phyloP scores from a whole-genome alignment of 2,113 vertebrate genomes.

The Alexandromys fortis region DNA sequence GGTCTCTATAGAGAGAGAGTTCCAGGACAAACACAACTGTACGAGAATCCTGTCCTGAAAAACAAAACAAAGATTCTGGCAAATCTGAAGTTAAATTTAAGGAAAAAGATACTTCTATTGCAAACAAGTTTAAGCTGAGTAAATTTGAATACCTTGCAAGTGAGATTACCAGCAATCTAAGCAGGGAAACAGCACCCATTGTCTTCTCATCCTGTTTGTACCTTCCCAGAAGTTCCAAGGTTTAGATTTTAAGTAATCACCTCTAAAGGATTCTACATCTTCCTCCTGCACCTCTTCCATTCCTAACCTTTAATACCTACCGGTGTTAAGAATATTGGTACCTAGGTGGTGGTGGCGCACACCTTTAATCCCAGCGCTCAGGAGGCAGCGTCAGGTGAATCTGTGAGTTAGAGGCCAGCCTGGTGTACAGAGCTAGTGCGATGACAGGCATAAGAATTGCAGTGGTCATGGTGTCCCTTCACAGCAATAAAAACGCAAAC shows the following conservation, averaged over 20 bases:
- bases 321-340: background rate
- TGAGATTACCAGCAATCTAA: background rate
- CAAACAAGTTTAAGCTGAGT: background rate
- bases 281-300: background rate
- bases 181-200: background rate
- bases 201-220: background rate
- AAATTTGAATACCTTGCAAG: constrained; percentile 2
- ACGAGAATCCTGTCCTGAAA: background rate
- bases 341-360: background rate
- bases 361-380: too few species aligned
- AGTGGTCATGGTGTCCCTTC: background rate
- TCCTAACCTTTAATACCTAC: background rate
- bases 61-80: background rate
- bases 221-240: background rate
- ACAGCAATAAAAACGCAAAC: background rate
- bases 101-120: constrained; percentile 1
- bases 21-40: background rate
- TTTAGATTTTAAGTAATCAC: background rate
- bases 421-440: too few species aligned
- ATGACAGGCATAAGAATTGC: background rate
- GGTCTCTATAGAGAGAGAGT: background rate
- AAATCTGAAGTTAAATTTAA: constrained; percentile 48
- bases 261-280: background rate
- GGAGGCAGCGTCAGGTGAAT: too few species aligned
- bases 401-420: too few species aligned